Percentiles rank a stretch among this genome's conserved stretches.
phyloP scores from a whole-genome alignment of 2,113 vertebrate species.

The Dipodomys spectabilis region DNA sequence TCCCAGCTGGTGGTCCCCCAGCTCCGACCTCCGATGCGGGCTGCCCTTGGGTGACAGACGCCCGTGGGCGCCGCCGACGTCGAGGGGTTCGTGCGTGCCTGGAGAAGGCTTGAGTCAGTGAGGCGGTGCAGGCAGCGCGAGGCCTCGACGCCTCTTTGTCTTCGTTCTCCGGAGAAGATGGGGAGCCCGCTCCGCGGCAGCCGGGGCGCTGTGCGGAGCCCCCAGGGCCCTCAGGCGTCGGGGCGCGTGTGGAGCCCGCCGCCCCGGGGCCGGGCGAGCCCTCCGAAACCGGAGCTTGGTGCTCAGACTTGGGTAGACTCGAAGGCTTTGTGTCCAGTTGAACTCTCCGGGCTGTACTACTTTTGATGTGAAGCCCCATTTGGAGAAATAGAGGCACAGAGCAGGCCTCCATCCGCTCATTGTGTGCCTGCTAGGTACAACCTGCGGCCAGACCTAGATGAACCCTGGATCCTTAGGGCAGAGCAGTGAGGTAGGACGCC shows the following conservation, averaged over 20 bases:
- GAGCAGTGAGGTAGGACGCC: background rate
- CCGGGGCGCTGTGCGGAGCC: background rate
- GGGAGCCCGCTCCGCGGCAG: background rate
- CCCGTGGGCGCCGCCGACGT: background rate
- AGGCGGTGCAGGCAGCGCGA: background rate
- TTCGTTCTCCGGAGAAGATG: background rate
- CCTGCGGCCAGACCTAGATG: too few species aligned
- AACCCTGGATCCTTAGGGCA: background rate
- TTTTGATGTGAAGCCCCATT: background rate
- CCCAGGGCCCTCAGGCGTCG: too few species aligned
- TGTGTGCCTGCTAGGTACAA: background rate
- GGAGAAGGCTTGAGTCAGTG: background rate
- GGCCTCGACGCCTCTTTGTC: slow-evolving; percentile 60
- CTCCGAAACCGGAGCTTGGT: background rate
- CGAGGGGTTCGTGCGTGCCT: background rate
- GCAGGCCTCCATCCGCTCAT: background rate
- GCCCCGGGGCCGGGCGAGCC: background rate
- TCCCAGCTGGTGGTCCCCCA: background rate
- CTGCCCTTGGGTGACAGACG: background rate
- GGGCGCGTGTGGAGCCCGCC: too few species aligned
- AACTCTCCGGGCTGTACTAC: accelerated
- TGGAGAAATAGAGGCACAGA: background rate
- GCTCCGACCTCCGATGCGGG: background rate
- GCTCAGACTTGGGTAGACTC: accelerated
- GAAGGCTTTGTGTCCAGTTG: accelerated